Base-by-base conservation (phyloP, 2,113 vertebrate genomes). In the Danionella cerebrum region DNA sequence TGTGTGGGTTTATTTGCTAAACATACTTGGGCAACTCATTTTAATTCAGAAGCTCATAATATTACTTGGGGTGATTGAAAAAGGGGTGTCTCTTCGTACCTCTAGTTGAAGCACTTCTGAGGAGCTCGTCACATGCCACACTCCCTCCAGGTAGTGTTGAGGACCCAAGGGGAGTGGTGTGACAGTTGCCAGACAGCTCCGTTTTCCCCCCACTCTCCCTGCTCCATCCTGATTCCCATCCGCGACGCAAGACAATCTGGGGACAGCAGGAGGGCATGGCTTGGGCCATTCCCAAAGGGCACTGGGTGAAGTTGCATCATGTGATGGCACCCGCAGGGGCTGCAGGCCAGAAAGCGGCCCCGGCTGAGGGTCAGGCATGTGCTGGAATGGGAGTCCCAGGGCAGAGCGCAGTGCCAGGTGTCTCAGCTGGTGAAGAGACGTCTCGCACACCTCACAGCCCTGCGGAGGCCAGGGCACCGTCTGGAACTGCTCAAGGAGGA, bases 401-500 rank as follows among this genome's bases (percentile, higher is more conserved):
- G 88, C 87, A 48, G 87, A 89, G 59, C 83, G 88, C 45, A 93
- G 78, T 42, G 91, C 91, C 69, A 90, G 88, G 48, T 83, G 84
- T 1, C 91, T 89, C 77, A 94, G 88, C 79, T 90, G 89, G 71
- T 88, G 87, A 79, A 91, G 83, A 75, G 88, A 88, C 3, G 89
- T 79, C 9, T 89, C 82, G 3, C 93, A 96, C 52, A 90, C 80
- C 1, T 89, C 85, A 0, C 93, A 96, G 78, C 78, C 86, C 0
- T 80, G 76, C 0, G 83, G 85, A 70, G 87, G 83, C 67, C 84
- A 82, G 74, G 90, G 91, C 44, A 91, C 85, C 50, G 80, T 86
- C 67, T 92, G 89, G 65, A 93, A 89, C 83, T 91, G 89, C 77
- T 94, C 88, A 1, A 91, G 89, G 65, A 94, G 89, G 84, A 93